Conservation (phyloP, 2,888 invertebrate genomes). For the Sphecodes monilicornis region DNA sequence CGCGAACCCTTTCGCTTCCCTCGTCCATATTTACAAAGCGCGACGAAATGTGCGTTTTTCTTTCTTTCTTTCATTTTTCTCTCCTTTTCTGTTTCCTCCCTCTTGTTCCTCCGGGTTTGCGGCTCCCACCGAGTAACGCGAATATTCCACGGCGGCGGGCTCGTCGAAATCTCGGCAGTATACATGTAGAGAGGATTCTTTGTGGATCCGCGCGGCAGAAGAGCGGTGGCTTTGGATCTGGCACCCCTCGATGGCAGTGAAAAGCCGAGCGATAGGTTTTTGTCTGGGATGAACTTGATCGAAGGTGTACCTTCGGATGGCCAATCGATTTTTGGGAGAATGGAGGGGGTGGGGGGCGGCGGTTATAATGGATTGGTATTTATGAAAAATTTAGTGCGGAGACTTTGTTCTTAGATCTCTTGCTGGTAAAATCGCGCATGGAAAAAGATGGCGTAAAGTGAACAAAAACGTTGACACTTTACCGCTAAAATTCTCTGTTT, state of each 20-base stretch:
- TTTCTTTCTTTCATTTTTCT: not conserved
- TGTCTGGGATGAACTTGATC: not conserved
- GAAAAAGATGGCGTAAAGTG: too few species aligned
- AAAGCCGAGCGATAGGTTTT: not conserved
- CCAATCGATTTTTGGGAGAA: not conserved
- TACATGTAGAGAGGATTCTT: not conserved
- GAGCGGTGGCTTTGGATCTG: not conserved
- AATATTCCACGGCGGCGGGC: not conserved
- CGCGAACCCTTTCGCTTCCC: not conserved
- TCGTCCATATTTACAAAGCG: conserved; percentile 1
- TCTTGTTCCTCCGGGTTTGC: conserved; percentile 8
- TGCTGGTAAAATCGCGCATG: too few species aligned
- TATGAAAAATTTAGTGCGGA: not conserved
- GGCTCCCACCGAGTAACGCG: not conserved
- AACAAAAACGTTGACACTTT: too few species aligned
- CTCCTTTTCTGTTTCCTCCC: not conserved
- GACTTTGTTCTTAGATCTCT: too few species aligned
- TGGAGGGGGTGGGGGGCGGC: not conserved
- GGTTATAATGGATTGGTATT: not conserved
- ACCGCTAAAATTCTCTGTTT: too few species aligned
- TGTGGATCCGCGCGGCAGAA: not conserved
- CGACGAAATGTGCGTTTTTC: conserved; percentile 1
- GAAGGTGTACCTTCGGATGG: not conserved
- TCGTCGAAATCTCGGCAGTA: not conserved
- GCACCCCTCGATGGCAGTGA: not conserved